A percentile compares a stretch with the other conserved stretches of the same genome.
Evolutionary conservation across 2,797 vertebrate species (phyloP).

Genomic region (Acanthis flammea): DNA sequence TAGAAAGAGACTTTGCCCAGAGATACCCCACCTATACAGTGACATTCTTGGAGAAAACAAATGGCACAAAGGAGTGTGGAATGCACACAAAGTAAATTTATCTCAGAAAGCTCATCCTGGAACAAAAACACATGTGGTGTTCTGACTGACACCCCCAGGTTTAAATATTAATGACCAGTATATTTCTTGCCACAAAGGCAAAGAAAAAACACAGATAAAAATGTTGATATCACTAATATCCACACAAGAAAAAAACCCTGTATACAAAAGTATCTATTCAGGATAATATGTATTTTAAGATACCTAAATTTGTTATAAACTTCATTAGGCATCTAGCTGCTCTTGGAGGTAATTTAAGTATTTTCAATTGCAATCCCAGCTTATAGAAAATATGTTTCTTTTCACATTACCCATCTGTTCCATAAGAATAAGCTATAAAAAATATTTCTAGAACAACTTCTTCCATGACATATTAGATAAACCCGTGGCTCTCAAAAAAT

Average conservation of each 20-base stretch:
- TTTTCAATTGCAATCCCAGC: neutral
- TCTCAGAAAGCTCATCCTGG: neutral
- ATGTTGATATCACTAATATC: neutral
- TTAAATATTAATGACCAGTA: neutral
- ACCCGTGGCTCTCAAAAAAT: neutral
- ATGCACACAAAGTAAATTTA: neutral
- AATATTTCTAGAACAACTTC: neutral
- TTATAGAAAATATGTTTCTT: neutral
- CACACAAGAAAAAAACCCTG: neutral
- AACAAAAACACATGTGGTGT: neutral
- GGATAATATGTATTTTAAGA: neutral
- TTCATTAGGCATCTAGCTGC: neutral
- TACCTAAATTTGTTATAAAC: neutral
- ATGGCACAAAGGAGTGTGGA: neutral
- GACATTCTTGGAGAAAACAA: neutral
- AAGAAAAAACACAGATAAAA: slow-evolving; percentile 7
- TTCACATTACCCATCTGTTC: neutral
- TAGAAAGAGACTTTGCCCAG: neutral
- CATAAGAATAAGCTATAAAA: neutral
- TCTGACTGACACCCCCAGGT: neutral
- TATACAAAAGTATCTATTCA: neutral
- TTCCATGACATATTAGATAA: neutral
- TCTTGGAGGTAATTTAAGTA: neutral
- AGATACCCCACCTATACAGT: neutral
- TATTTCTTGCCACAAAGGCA: neutral